Base-by-base conservation (phyloP, 2,888 invertebrate genomes). In the Malacosoma neustria region DNA sequence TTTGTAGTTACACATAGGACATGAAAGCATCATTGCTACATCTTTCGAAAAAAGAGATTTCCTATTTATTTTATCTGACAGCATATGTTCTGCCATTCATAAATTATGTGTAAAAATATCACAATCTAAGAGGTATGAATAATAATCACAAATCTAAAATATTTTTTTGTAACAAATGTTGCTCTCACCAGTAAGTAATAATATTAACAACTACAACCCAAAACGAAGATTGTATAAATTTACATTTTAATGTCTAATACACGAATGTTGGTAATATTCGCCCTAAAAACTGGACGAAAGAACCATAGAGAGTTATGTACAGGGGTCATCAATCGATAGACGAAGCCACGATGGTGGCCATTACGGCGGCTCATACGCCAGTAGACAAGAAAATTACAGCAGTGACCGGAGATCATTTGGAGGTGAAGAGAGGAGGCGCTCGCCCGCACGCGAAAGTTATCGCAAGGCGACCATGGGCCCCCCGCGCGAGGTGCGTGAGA, bases 331-430 rank as follows among this genome's bases (percentile, higher is more conserved):
- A 69, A 79, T 81, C 61, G 85, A 82, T 73, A 86, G 87, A 84
- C 81, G 86, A 72, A 86, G 86, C 73, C 84, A 87, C 79, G 88
- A 87, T 63, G 82, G 85, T 63, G 80, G 86, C 51, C 87, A 87
- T 71, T 87, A 87, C 70, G 85, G 87, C 63, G 81, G 82, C 57
- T 85, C 84, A 48, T 82, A 85, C 65, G 67, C 80, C 66, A 68
- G 87, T 64, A 87, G 89, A 57, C 89, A 88, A 76, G 89, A 89
- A 43, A 76, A 77, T 69, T 86, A 87, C 65, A 60, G 71, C 61
- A 61, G 77, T 62, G 86, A 85, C 60, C 68, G 86, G 54, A 69
- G 86, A 55, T 76, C 82, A 51, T 85, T 80, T 58, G 76, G 75
- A 53, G 87, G 86, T 57, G 81, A 87, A 48, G 88, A 89, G 46